Base-by-base conservation (phyloP, 2,888 invertebrate genomes). In the Carcina quercana region DNA sequence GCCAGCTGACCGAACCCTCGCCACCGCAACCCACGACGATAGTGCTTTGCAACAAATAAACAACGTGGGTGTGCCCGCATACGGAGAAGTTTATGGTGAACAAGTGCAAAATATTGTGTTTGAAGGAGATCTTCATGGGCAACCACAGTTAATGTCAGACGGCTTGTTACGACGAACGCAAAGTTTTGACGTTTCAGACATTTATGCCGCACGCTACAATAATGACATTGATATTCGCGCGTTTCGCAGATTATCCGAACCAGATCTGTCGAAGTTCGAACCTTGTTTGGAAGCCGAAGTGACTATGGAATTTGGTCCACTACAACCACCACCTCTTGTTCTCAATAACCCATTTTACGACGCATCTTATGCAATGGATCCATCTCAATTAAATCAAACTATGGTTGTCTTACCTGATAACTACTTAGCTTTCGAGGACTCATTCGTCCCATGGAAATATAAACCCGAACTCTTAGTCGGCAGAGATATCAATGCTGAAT, bases 341-440 rank as follows among this genome's bases (percentile, higher is more conserved):
- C 64, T 85, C 30, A 84, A 85, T 43, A 85, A 85, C 47, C 85
- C 85, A 7, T 85, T 85, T 57, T 85, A 85, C 45, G 79, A 83
- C 41, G 75, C 73, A 28, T 68, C 83, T 15, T 75, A 71, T 41
- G 76, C 82, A 14, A 53, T 71, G 33, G 64, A 71, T 48, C 46
- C 69, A 13, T 51, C 56, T 17, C 68, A 73, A 38, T 40, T 73
- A 29, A 72, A 64, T 50, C 67, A 65, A 38, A 53, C 61, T 24
- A 63, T 76, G 53, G 63, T 82, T n/a, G 58, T 74, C 33, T 47
- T 85, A 43, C 85, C 85, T 26, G 84, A 85, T 47, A 82, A 74
- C 51, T 84, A 84, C 53, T 60, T 85, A 50, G 79, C 82, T n/a
- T 82, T 85, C 48, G 85, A 85, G 64, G 83, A 85, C 60, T 74